phyloP scores from a whole-genome alignment of 2,113 vertebrate species.

The Glareola pratincola region DNA sequence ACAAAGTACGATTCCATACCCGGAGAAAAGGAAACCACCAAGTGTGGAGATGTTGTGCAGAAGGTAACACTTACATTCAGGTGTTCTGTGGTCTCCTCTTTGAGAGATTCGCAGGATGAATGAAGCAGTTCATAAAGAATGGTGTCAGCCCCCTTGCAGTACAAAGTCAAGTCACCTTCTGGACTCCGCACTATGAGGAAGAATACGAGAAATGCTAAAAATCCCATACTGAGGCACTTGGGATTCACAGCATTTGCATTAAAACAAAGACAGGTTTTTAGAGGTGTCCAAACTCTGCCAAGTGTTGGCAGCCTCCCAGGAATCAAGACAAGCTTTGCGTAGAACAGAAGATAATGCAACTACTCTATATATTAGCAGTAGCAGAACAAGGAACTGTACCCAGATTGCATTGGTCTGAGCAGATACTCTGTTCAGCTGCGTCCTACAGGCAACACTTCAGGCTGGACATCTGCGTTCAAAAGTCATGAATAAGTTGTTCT shows the following conservation, averaged over 20 bases:
- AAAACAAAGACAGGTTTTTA: not conserved
- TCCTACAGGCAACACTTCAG: not conserved
- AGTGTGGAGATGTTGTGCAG: not conserved
- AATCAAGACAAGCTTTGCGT: not conserved
- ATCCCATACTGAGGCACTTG: not conserved
- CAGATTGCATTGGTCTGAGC: not conserved
- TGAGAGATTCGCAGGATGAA: slow-evolving; percentile 76
- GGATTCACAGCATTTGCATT: not conserved
- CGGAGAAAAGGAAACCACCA: not conserved
- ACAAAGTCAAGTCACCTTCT: slow-evolving; percentile 81
- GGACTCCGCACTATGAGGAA: slow-evolving; percentile 80
- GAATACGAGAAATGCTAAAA: not conserved
- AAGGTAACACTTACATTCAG: slow-evolving; percentile 82
- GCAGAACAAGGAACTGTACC: not conserved
- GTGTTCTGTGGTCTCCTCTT: slow-evolving; percentile 81
- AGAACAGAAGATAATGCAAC: not conserved
- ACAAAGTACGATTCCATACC: not conserved
- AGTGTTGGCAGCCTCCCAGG: not conserved
- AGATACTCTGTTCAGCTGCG: accelerated
- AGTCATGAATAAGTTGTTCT: not conserved
- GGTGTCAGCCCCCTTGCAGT: slow-evolving; percentile 96
- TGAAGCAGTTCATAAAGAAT: slow-evolving; percentile 86
- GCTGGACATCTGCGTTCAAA: not conserved
- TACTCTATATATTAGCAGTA: not conserved
- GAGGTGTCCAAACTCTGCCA: not conserved